Conservation (phyloP, 2,113 vertebrate species). For the Bufo bufo region DNA sequence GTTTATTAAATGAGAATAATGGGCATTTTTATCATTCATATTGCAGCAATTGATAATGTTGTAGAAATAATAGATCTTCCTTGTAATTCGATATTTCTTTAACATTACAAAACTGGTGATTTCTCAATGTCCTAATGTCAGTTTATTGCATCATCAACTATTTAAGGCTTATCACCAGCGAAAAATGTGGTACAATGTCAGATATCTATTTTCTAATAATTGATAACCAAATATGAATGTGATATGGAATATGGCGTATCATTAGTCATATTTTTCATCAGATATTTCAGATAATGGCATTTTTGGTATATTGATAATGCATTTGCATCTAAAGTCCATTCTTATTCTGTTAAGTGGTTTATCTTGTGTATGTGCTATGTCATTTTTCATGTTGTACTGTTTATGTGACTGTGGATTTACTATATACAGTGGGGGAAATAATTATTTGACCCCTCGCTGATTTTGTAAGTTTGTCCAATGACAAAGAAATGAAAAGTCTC, state of each 20-base stretch:
- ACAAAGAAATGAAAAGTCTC: no score
- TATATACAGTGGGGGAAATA: no score
- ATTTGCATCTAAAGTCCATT: not conserved
- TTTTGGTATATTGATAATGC: not conserved
- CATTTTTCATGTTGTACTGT: not conserved
- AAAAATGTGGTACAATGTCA: constrained; percentile 48
- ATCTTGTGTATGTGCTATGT: not conserved
- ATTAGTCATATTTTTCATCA: not conserved
- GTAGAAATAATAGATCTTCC: constrained; percentile 1
- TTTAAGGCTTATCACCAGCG: constrained; percentile 32
- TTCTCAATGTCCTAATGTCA: constrained; percentile 32
- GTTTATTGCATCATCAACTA: constrained; percentile 18
- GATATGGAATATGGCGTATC: not conserved
- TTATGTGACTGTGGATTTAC: not conserved
- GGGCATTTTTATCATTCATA: constrained; percentile 21
- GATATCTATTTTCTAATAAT: constrained; percentile 48
- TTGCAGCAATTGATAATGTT: not conserved
- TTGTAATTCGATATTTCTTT: constrained; percentile 45
- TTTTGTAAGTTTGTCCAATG: no score
- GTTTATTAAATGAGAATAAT: constrained; percentile 1
- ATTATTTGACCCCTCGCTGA: no score
- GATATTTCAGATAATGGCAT: not conserved
- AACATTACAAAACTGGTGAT: constrained; percentile 1
- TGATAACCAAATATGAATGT: constrained; percentile 5
- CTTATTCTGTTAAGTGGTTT: not conserved